Evolutionary conservation across 2,113 vertebrate genomes (phyloP), one percentile per base, ranked within the genome.

Genomic region (Herpetotheres cachinnans): DNA sequence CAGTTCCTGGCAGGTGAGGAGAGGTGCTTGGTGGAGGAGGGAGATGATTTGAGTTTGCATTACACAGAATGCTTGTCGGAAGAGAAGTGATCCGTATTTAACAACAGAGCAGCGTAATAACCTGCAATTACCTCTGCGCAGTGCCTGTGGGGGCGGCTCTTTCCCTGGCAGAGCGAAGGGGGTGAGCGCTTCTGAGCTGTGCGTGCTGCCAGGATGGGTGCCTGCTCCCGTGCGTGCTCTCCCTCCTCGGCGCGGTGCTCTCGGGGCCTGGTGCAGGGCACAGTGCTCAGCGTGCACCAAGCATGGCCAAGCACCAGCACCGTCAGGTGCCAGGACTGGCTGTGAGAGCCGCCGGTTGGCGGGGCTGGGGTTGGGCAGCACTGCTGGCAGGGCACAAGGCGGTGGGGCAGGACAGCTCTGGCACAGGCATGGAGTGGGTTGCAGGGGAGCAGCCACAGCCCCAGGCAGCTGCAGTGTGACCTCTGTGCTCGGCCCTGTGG

Each of bases 321-420:
- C 1, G 2, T 0, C 0, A 8, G 65, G 32, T 1, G 1, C 44
- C 24, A 4, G 61, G 61, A 24, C 1, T 16, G 52, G 71, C 47
- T 4, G 24, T 29, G 61, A 8, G 27, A 61, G 46, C 27, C 1
- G 4, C 16, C 0, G 36, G 14, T 13, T 46, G 49, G 47, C 26
- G 15, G 32, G 38, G 49, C 49, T 9, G 14, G 15, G 63, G 36
- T 5, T 3, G 14, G 14, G 42, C n/a, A 49, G 59, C 11, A 6
- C 9, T 1, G 5, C 82, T 25, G 56, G n/a, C n/a, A n/a, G n/a
- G n/a, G n/a, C n/a, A n/a, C n/a, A n/a, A n/a, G n/a, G n/a, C n/a
- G n/a, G 58, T 32, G 16, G 44, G 36, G 36, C 49, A 46, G 34
- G n/a, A 18, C 8, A 3, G 54, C 62, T 66, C 61, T 24, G 82